Base-by-base conservation (phyloP, 2,113 vertebrate species). In the Picathartes gymnocephalus region DNA sequence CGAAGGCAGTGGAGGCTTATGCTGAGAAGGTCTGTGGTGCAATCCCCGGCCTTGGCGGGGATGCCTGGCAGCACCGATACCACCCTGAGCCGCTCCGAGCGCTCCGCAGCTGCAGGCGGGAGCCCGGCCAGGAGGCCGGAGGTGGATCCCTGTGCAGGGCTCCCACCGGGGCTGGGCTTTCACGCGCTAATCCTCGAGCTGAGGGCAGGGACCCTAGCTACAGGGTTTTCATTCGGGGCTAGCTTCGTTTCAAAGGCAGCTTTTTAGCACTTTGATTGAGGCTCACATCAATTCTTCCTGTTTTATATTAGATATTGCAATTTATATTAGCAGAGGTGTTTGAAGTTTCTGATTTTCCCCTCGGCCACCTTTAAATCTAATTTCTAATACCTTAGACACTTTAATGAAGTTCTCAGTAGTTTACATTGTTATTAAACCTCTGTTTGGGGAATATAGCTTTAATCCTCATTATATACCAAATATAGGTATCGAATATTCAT, bases 351-450 rank as follows among this genome's bases (percentile, higher is more conserved):
- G 77, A 54, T 94, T 93, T 96, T 95, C 82, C 90, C 90, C 64
- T 86, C 30, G 69, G 82, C 66, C 72, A 90, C 80, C 76, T 93
- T 96, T 84, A 88, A 78, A 96, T 91, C 72, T 95, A 60, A 50
- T 94, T 94, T 93, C 72, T 94, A 92, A 95, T 93, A 82, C 88
- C 77, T 90, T 61, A 91, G 65, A 69, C 48, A 57, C 80, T 71
- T 64, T 94, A 96, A 96, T 96, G 92, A 97, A 90, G 61, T 92
- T 83, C 90, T 95, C 3, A 18, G 44, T 94, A 95, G 95, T 97
- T 97, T 96, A 95, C n/a, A 33, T 88, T 96, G 95, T 94, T 96
- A 96, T 96, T 97, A 96, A 95, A 88, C 48, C 65, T 94, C 95
- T 95, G 72, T 96, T 96, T 69, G 60, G 96, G 95, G 95, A 96